phyloP scores from a whole-genome alignment of 1,140 invertebrate genomes.

The Chelonus insularis region DNA sequence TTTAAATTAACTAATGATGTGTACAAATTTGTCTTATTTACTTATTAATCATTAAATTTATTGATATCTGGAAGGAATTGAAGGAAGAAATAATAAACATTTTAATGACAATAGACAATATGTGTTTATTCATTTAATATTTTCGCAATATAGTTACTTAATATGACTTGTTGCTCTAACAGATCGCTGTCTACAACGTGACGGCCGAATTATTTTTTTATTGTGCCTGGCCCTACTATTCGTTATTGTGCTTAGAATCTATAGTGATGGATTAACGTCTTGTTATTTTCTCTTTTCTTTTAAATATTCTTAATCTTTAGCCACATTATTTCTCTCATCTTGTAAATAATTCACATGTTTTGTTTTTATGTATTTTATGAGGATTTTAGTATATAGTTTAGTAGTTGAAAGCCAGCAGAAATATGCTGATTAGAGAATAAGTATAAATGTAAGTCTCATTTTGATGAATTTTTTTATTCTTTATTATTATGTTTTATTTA shows the following conservation, averaged over 20 bases:
- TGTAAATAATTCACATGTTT: constrained; percentile 17
- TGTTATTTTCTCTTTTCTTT: constrained; percentile 19
- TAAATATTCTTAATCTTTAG: constrained; percentile 34
- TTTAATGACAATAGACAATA: constrained; percentile 59
- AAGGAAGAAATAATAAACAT: constrained; percentile 40
- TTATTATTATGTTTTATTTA: too few relatives aligned
- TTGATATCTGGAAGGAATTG: too few relatives aligned
- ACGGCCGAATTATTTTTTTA: constrained; percentile 55
- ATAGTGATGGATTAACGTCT: constrained; percentile 51
- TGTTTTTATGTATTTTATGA: constrained; percentile 17
- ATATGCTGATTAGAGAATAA: constrained; percentile 12
- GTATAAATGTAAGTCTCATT: constrained; percentile 13
- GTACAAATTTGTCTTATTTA: too few relatives aligned
- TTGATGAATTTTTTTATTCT: too few relatives aligned
- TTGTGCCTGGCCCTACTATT: constrained; percentile 61
- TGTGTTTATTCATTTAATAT: constrained; percentile 58
- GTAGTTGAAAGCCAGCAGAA: constrained; percentile 11
- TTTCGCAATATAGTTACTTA: constrained; percentile 56
- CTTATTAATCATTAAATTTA: too few relatives aligned
- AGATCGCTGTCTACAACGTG: constrained; percentile 59
- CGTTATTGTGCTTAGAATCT: constrained; percentile 56
- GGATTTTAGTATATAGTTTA: constrained; percentile 27
- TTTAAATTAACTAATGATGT: too few relatives aligned
- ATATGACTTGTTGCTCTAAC: constrained; percentile 57
- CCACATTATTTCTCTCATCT: constrained; percentile 23